Conservation (phyloP, 2,797 vertebrate species). For the Acestrorhynchus altus region DNA sequence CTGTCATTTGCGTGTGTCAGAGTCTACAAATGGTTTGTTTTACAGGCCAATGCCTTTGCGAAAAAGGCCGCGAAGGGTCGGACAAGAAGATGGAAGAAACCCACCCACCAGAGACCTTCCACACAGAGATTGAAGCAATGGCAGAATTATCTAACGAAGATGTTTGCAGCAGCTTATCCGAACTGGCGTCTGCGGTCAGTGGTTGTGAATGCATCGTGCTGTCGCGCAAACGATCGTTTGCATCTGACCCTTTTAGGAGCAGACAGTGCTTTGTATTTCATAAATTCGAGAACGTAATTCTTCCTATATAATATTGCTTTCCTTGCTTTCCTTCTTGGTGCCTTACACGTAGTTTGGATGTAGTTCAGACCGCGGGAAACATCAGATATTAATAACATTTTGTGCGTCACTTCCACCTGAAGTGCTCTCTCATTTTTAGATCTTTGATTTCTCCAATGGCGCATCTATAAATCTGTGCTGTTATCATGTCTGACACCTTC, state of each 20-base stretch:
- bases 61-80: neutral
- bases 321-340: neutral
- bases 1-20: conserved; percentile 36
- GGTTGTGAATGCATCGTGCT: neutral
- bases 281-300: neutral
- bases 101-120: conserved; percentile 4
- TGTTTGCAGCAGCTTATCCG: neutral
- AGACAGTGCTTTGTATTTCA: neutral
- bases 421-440: neutral
- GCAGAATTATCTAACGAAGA: neutral
- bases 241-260: neutral
- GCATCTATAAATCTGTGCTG: neutral
- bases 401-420: neutral
- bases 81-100: neutral
- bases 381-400: neutral
- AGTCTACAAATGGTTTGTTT: conserved; percentile 47
- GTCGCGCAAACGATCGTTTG: neutral
- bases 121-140: neutral
- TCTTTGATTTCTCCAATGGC: neutral
- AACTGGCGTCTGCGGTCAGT: neutral
- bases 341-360: neutral
- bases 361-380: neutral
- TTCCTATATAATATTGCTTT: neutral
- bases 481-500: no score
- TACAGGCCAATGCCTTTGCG: conserved; percentile 18